A percentile compares a stretch with the other conserved stretches of the same genome.
Evolutionary conservation across 1,140 invertebrate genomes (phyloP).

Genomic region (Whitmania pigra): DNA sequence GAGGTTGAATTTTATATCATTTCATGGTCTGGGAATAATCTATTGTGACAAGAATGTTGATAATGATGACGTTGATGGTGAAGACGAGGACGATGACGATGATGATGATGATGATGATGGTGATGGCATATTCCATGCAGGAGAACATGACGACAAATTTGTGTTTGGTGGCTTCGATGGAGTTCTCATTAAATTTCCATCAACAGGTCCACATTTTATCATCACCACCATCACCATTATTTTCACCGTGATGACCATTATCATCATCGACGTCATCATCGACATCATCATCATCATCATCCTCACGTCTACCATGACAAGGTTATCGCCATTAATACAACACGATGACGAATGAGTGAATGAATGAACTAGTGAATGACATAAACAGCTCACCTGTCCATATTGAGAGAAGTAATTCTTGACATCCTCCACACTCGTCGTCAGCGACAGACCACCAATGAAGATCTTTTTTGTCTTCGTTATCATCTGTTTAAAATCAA

Average conservation of each 20-base stretch:
- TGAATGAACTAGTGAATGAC: neutral
- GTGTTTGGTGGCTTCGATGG: neutral
- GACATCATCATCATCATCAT: too few relatives aligned
- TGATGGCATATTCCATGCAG: neutral
- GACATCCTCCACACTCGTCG: constrained; percentile 96
- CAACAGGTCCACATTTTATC: too few relatives aligned
- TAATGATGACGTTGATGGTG: constrained; percentile 11
- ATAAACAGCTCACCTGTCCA: constrained; percentile 71
- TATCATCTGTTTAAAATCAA: constrained; percentile 68
- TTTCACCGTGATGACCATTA: too few relatives aligned
- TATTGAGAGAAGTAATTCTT: constrained; percentile 99
- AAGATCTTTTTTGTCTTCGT: constrained; percentile 99
- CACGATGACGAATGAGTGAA: too few relatives aligned
- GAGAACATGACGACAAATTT: neutral
- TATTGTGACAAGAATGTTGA: too few relatives aligned
- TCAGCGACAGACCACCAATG: constrained; percentile 94
- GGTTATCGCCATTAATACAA: too few relatives aligned
- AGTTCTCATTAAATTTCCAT: neutral
- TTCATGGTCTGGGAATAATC: too few relatives aligned
- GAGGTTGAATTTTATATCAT: too few relatives aligned
- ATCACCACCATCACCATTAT: too few relatives aligned
- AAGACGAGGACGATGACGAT: constrained; percentile 9
- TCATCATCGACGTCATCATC: too few relatives aligned
- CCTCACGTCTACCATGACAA: too few relatives aligned
- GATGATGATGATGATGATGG: constrained; percentile 5